phyloP scores from a whole-genome alignment of 2,113 vertebrate species.

The Gadus macrocephalus region DNA sequence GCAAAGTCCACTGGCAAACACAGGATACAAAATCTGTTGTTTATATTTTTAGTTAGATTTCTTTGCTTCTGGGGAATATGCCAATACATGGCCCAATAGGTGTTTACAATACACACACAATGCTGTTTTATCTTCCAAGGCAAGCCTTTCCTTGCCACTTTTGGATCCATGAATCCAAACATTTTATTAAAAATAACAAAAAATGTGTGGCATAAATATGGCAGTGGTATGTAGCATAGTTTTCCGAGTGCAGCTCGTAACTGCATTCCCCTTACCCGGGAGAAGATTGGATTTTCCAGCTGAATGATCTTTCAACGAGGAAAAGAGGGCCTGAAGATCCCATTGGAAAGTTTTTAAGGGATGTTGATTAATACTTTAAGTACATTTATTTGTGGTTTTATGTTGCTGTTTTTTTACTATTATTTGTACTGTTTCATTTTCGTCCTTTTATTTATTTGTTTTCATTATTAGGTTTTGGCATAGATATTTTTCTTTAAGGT shows the following conservation, averaged over 20 bases:
- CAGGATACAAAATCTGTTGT: constrained; percentile 22
- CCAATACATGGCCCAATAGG: constrained; percentile 28
- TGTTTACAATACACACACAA: neutral
- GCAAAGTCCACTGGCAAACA: constrained; percentile 3
- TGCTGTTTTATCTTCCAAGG: constrained; percentile 34
- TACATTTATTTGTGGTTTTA: constrained; percentile 42
- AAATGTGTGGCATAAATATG: constrained; percentile 44
- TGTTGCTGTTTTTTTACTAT: neutral
- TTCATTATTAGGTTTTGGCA: neutral
- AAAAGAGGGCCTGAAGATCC: constrained; percentile 58
- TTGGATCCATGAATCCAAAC: constrained; percentile 28
- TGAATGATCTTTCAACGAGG: constrained; percentile 56
- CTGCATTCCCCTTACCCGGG: constrained; percentile 10
- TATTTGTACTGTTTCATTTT: neutral
- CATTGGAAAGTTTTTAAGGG: constrained; percentile 35
- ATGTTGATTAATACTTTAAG: constrained; percentile 48
- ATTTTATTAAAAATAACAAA: neutral
- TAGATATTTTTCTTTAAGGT: constrained; percentile 20
- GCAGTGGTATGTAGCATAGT: constrained; percentile 75
- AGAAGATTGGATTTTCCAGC: constrained; percentile 43
- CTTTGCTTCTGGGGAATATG: constrained; percentile 30
- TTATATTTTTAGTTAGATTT: constrained; percentile 9
- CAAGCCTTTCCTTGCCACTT: constrained; percentile 32
- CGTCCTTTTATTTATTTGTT: constrained; percentile 1
- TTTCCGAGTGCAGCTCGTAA: constrained; percentile 31